Evolutionary conservation across 1,140 invertebrate genomes (phyloP), one percentile per base, ranked within the genome.

Genomic region (Cardiocondyla obscurior): DNA sequence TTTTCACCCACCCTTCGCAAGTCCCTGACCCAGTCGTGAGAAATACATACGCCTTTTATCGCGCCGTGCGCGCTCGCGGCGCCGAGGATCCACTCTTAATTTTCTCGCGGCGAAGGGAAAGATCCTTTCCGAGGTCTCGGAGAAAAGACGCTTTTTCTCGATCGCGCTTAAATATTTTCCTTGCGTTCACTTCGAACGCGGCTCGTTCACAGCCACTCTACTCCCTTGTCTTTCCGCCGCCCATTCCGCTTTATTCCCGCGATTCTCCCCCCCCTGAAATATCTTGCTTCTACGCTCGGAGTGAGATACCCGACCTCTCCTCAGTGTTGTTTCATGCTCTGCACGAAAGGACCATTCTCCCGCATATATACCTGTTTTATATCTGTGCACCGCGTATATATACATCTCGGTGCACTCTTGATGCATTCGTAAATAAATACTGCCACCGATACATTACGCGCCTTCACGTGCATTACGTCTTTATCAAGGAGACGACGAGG

Each of bases 111-210:
- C 55, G n/a, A 33, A 3, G 16, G 39, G 25, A 6, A 51, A 25
- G 30, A 25, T 33, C 22, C 14, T 46, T 22, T 22, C 16, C n/a
- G n/a, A n/a, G n/a, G 12, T 7, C 25, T 16, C 8, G 25, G 3
- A 4, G 25, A 2, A 4, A 36, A 62, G 30, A 51, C 0, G 36
- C 28, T n/a, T 53, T 77, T 67, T 51, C 57, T 36, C 73, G 73
- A 77, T 67, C 60, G 74, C 8, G 74, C 33, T 77, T 77, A 77
- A 67, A 67, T 77, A 77, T 77, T 77, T 77, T 77, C 33, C 67
- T 53, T 62, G 60, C 46, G 33, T 53, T 49, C 10, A 30, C 44
- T 36, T 53, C 58, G 44, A 65, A 65, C 74, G 14, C 16, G 16
- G 16, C 55, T 60, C 72, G 72, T 53, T 77, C 64, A n/a, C n/a